These are phyloP conservation scores for Elaphurus davidianus DNA, from an alignment of 2,113 vertebrate species.

Conservation along the genomic window DNA sequence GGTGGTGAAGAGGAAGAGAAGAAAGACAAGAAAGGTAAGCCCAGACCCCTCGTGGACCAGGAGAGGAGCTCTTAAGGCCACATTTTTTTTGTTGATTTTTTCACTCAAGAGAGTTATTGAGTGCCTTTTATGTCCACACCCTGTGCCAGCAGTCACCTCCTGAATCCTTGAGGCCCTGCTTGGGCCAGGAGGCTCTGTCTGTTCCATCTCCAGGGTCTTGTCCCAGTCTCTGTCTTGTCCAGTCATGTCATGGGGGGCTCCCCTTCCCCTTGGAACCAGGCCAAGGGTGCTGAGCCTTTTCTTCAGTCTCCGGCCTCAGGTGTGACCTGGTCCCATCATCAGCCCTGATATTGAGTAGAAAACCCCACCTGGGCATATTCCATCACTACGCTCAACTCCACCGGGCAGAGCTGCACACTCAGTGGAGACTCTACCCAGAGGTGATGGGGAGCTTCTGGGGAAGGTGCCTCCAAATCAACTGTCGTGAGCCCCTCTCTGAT, in stretches of 20 bases:
- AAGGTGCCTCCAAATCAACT: neutral
- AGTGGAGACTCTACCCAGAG: neutral
- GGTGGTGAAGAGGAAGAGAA: slow-evolving; percentile 96
- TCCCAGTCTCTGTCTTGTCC: slow-evolving; percentile 72
- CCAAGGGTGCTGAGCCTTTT: neutral
- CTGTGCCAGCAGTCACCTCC: neutral
- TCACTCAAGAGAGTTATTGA: slow-evolving; percentile 30
- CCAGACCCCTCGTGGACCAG: neutral
- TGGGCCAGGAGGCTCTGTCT: slow-evolving; percentile 13
- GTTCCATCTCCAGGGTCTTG: slow-evolving; percentile 63
- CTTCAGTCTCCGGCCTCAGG: neutral
- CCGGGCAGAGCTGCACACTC: neutral
- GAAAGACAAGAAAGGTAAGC: slow-evolving; percentile 98
- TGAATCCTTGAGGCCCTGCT: neutral
- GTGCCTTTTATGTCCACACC: slow-evolving; percentile 21
- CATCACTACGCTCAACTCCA: neutral
- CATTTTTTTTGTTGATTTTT: slow-evolving; percentile 9
- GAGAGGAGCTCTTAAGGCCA: slow-evolving; percentile 50
- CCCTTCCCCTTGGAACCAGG: neutral
- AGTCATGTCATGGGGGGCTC: slow-evolving; percentile 49
- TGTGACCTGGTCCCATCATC: neutral
- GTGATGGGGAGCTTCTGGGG: neutral
- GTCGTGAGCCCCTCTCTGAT: too few relatives aligned
- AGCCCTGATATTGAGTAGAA: neutral
- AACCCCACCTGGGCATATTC: neutral